Evolutionary conservation across 2,113 vertebrate species (phyloP).

Genomic region (Sander vitreus): DNA sequence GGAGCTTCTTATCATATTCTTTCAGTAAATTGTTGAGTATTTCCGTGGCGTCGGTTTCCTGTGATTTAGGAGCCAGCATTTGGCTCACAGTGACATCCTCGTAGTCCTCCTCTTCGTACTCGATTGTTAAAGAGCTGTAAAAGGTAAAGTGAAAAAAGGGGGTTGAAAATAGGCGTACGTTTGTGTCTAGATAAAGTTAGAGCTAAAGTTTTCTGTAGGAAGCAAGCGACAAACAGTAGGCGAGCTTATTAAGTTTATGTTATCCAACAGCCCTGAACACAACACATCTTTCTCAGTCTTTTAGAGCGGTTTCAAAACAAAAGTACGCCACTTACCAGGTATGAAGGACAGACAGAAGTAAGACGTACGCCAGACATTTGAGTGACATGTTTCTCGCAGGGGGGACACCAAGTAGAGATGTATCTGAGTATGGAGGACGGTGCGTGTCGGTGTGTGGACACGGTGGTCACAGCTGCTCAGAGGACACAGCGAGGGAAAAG

Average conservation of each 20-base stretch:
- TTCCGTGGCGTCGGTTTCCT: constrained; percentile 91
- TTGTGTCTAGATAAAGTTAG: not conserved
- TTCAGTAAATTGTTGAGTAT: constrained; percentile 94
- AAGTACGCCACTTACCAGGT: constrained; percentile 87
- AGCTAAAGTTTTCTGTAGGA: constrained; percentile 28
- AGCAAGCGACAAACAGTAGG: not conserved
- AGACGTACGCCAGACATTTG: constrained; percentile 83
- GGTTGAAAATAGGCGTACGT: not conserved
- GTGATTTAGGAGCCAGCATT: constrained; percentile 91
- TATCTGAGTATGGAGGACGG: constrained; percentile 16
- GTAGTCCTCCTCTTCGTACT: constrained; percentile 87
- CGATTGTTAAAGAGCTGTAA: constrained; percentile 85
- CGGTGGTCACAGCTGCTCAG: constrained; percentile 46
- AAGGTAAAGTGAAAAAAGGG: constrained; percentile 33
- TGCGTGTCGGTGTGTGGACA: constrained; percentile 49
- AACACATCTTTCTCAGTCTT: not conserved
- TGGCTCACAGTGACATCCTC: constrained; percentile 92
- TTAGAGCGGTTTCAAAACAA: not conserved
- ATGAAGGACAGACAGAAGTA: constrained; percentile 88
- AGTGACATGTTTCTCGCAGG: constrained; percentile 86
- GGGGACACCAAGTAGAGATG: constrained; percentile 67
- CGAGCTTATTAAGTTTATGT: not conserved
- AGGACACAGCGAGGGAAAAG: constrained; percentile 37
- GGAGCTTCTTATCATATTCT: constrained; percentile 95
- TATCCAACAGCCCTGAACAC: not conserved